phyloP scores from a whole-genome alignment of 1,140 invertebrate species.

The Octopus sinensis region DNA sequence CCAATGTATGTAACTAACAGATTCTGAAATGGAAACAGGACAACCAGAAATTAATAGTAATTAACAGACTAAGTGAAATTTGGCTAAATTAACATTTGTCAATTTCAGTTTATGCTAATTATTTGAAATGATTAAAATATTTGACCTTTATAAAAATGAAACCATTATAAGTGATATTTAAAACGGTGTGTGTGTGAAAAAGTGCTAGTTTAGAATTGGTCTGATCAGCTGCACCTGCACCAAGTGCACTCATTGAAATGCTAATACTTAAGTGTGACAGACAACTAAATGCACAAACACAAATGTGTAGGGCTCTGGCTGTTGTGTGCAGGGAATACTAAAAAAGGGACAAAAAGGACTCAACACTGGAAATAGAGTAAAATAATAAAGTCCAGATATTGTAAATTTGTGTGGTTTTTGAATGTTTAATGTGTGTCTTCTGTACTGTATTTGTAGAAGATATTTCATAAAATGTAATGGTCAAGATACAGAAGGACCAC shows the following conservation, averaged over 20 bases:
- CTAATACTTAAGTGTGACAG: neutral
- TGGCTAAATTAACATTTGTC: conserved; percentile 15
- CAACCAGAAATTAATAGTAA: no score
- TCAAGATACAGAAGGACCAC: no score
- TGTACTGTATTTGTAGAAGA: no score
- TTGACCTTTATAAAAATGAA: conserved; percentile 11
- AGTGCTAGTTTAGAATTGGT: neutral
- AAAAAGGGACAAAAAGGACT: no score
- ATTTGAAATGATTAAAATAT: neutral
- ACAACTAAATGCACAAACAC: no score
- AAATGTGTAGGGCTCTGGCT: no score
- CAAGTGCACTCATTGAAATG: neutral
- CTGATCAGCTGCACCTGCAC: neutral
- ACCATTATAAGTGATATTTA: conserved; percentile 24
- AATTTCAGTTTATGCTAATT: neutral
- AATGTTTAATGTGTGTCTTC: no score
- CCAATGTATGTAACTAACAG: conserved; percentile 67
- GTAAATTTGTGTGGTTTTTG: no score
- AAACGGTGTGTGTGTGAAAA: conserved; percentile 19
- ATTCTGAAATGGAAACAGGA: conserved; percentile 67
- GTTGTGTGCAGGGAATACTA: no score
- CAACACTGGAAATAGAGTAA: no score
- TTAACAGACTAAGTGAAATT: neutral
- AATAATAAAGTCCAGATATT: no score
- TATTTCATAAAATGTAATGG: no score